Evolutionary conservation across 1,140 invertebrate species (phyloP).

Genomic region (Cyphomyrmex costatus): DNA sequence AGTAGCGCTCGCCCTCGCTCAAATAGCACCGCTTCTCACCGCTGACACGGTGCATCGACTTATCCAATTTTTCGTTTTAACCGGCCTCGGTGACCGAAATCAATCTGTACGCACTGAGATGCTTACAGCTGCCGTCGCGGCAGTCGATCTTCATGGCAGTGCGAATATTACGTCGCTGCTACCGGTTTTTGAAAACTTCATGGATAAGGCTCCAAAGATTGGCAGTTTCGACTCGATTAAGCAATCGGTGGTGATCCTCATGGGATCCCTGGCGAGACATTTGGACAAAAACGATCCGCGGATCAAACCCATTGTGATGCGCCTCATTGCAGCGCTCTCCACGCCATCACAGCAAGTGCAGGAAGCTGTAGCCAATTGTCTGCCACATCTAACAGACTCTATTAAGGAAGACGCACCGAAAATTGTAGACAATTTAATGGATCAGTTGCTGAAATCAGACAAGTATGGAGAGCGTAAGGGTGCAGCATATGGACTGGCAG

Average conservation of each 20-base stretch:
- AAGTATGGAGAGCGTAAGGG: constrained; percentile 99
- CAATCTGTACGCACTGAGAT: constrained; percentile 95
- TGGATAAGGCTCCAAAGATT: constrained; percentile 96
- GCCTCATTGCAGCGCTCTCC: constrained; percentile 96
- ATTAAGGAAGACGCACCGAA: constrained; percentile 96
- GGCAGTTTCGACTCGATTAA: constrained; percentile 97
- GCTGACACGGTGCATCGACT: constrained; percentile 90
- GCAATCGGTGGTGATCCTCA: constrained; percentile 98
- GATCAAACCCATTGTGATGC: constrained; percentile 96
- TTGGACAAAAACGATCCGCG: constrained; percentile 95
- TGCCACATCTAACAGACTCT: constrained; percentile 96
- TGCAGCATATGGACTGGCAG: constrained; percentile 95
- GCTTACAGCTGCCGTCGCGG: constrained; percentile 96
- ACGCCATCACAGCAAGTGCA: constrained; percentile 99
- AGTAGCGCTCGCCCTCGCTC: constrained; percentile 93
- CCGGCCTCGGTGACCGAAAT: constrained; percentile 95
- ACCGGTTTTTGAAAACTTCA: constrained; percentile 96
- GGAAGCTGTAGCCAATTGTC: constrained; percentile 98
- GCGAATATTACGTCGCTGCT: constrained; percentile 89
- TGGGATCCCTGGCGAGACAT: constrained; percentile 98
- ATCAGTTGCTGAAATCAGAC: constrained; percentile 96
- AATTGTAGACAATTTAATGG: constrained; percentile 95
- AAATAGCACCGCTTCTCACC: constrained; percentile 91
- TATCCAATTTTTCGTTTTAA: constrained; percentile 95
- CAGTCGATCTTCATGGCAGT: constrained; percentile 97